Percentiles rank a stretch among this genome's conserved stretches.
phyloP scores from a whole-genome alignment of 1,140 invertebrate genomes.

The Heterodera schachtii region DNA sequence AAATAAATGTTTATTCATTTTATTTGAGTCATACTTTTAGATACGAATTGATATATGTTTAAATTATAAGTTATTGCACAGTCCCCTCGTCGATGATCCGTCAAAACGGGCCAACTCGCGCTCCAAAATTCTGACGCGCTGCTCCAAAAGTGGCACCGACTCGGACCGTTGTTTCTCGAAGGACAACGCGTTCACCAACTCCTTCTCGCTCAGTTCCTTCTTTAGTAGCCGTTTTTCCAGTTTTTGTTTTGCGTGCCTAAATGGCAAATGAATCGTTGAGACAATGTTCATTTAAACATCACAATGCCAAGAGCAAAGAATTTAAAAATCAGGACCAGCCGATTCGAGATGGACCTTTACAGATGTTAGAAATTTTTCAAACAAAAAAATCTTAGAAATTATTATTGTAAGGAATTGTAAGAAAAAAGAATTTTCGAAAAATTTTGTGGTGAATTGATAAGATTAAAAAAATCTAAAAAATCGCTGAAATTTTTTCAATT shows the following conservation, averaged over 20 bases:
- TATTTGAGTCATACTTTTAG: too few relatives aligned
- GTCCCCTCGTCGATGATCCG: neutral
- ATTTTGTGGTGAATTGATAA: too few relatives aligned
- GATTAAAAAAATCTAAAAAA: too few relatives aligned
- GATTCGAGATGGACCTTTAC: too few relatives aligned
- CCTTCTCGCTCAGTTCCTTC: conserved; percentile 26
- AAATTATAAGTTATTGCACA: neutral
- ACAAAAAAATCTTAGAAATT: too few relatives aligned
- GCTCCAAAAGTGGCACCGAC: conserved; percentile 31
- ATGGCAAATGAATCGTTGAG: neutral
- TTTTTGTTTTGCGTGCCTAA: conserved; percentile 27
- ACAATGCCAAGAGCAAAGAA: neutral
- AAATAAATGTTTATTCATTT: too few relatives aligned
- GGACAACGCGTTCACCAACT: conserved; percentile 14
- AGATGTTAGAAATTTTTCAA: too few relatives aligned
- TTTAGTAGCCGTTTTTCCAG: conserved; percentile 25
- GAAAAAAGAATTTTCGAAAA: too few relatives aligned
- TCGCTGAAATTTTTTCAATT: too few relatives aligned
- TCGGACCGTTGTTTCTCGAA: conserved; percentile 32
- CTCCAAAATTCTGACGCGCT: conserved; percentile 2
- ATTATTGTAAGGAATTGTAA: too few relatives aligned
- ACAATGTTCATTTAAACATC: neutral
- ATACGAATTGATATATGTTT: neutral
- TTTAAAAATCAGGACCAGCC: too few relatives aligned
- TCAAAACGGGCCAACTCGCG: conserved; percentile 20